Base-by-base conservation (phyloP, 2,888 invertebrate genomes). In the Aporophyla nigra region DNA sequence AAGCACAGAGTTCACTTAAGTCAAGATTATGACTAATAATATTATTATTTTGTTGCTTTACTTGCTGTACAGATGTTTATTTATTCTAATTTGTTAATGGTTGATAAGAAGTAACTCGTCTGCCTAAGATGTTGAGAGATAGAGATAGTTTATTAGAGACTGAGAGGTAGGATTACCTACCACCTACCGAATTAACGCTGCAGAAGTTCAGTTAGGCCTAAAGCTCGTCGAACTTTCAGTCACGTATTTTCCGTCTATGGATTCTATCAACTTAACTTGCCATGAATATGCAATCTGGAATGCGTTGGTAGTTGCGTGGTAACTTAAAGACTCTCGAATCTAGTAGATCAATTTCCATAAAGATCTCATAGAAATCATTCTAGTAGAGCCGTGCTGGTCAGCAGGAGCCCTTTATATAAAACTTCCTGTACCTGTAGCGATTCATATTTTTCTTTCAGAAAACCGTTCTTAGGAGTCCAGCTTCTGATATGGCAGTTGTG, bases 401-500 rank as follows among this genome's bases (percentile, higher is more conserved):
- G 5, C 43, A 46, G 43, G 43, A 43, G 9, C 43, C 43, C 43
- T 21, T 51, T 21, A 21, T 14, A 6, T 24, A 5, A 24, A 19
- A 43, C 5, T 16, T 46, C 27, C 16, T 12, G 5, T 66, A 27
- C 65, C 65, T 49, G 3, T 21, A 43, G 43, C 5, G 16, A 14
- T 43, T 4, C 14, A 14, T 21, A 9, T 51, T 43, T 33, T 56
- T 73, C 66, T 94, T 92, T 72, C 90, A 95, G 95, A 78, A 84
- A 89, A 53, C 78, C 85, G 5, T 95, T 95, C 75, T 51, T 95
- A n/a, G 80, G 91, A 24, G 91, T 91, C 19, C 95, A 95, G 49
- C 86, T 94, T 7, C 53, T 91, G 5, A 93, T 95, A 71, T 94
- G 94, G 95, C 89, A 93, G 78, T 78, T 93, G 1, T 94, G 92